Evolutionary conservation across 2,113 vertebrate species (phyloP).

Genomic region (Nerophis ophidion): DNA sequence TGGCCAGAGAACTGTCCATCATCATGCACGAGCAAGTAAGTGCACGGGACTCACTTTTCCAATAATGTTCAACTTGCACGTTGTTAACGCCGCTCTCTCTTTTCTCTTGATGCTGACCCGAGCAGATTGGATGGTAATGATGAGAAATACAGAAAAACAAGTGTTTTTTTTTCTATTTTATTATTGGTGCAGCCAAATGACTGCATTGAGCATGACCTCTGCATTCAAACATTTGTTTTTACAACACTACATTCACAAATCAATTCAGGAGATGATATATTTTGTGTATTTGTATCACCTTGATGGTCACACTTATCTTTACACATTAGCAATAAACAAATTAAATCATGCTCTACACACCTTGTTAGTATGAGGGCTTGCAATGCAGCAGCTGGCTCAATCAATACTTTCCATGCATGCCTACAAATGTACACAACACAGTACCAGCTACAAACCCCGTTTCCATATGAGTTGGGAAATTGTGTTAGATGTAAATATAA

Average conservation of each 20-base stretch:
- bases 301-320: slow-evolving; percentile 12
- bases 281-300: too few species aligned
- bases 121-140: slow-evolving; percentile 97
- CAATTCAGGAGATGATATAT: background rate
- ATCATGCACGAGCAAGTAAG: slow-evolving; percentile 95
- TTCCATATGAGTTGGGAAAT: too few species aligned
- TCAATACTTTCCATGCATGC: slow-evolving; percentile 4
- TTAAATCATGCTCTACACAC: background rate
- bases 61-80: slow-evolving; percentile 5
- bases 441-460: too few species aligned
- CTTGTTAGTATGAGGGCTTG: background rate
- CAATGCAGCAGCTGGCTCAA: slow-evolving; percentile 17
- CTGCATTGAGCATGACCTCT: background rate
- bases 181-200: slow-evolving; percentile 47
- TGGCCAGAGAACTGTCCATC: slow-evolving; percentile 89
- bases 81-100: slow-evolving; percentile 57
- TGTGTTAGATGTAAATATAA: too few species aligned
- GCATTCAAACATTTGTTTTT: too few species aligned
- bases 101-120: slow-evolving; percentile 73
- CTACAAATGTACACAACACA: background rate
- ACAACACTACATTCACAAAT: background rate
- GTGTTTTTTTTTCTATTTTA: background rate
- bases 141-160: slow-evolving; percentile 11
- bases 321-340: slow-evolving; percentile 16
- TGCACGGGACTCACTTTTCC: slow-evolving; percentile 5